Base-by-base conservation (phyloP, 2,113 vertebrate genomes). In the Pachycephala philippinensis region DNA sequence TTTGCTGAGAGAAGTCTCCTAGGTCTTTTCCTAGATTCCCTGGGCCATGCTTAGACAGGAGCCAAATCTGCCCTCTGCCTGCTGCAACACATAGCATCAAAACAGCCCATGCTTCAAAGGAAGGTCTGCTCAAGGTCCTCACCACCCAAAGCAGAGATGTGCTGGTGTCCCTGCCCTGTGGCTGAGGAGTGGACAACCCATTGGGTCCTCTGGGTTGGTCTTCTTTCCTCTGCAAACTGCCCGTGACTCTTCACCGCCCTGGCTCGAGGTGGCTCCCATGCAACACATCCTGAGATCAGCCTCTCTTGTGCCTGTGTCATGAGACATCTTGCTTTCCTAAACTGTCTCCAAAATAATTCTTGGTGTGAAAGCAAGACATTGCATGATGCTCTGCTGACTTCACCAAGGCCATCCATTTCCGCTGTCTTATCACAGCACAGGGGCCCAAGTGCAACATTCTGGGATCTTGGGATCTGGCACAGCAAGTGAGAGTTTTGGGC, bases 31-130 rank as follows among this genome's bases (percentile, higher is more conserved):
- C 49, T 64, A n/a, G 50, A 28, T 4, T 61, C 19, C 22, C 26
- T 8, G 15, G 13, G 19, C 11, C 54, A 27, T 13, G 7, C 9
- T 64, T 11, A 70, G 14, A 24, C 0, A 1, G 39, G 42, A 79
- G 4, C 31, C 1, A 3, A 40, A 63, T 45, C 63, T 4, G 0
- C 31, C 40, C 33, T 72, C 53, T 6, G 3, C 7, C 47, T 2
- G 2, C 31, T 66, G 61, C 0, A 1, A 23, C 16, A 2, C 1
- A 1, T 10, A 9, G 3, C 1, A 0, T 31, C 13, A 37, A 66
- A 82, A 44, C 20, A 31, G 17, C 15, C 45, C 2, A 0, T 45
- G n/a, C n/a, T 40, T 80, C n/a, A 50, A 59, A 59, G 26, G 64
- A 72, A 64, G 13, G 20, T 28, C 44, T 84, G 35, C 2, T 7